Conservation (phyloP, 2,888 invertebrate genomes). For the Tiphia femorata region DNA sequence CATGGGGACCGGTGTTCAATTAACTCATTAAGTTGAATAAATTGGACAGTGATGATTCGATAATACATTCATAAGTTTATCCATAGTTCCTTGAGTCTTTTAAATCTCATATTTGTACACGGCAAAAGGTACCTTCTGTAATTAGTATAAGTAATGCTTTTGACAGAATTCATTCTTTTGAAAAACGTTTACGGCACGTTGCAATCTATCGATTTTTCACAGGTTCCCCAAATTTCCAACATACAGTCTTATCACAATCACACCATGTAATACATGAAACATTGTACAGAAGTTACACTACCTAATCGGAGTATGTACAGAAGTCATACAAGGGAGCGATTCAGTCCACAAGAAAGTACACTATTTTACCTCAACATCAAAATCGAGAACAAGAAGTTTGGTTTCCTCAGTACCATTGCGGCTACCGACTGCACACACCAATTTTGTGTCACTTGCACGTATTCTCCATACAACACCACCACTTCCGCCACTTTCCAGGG, state of each 20-base stretch:
- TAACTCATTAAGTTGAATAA: constrained; percentile 39
- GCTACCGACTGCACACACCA: constrained; percentile 98
- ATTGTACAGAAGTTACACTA: constrained; percentile 59
- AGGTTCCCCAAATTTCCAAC: constrained; percentile 30
- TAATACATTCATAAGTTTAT: constrained; percentile 53
- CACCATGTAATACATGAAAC: constrained; percentile 63
- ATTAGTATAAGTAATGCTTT: constrained; percentile 42
- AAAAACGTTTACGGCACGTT: not conserved
- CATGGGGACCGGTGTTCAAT: constrained; percentile 21
- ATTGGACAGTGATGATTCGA: constrained; percentile 47
- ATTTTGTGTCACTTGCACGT: constrained; percentile 93
- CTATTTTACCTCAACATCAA: constrained; percentile 82
- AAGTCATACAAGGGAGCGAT: constrained; percentile 37
- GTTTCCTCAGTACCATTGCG: constrained; percentile 99
- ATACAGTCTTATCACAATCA: constrained; percentile 68
- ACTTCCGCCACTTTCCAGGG: constrained; percentile 93
- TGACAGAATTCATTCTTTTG: constrained; percentile 24
- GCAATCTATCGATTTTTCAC: constrained; percentile 16
- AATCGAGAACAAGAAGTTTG: constrained; percentile 96
- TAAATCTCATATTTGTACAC: constrained; percentile 56
- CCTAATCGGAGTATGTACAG: constrained; percentile 61
- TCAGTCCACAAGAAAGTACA: constrained; percentile 31
- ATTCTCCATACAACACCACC: constrained; percentile 99
- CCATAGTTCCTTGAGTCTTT: constrained; percentile 55
- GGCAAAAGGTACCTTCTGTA: constrained; percentile 22